Evolutionary conservation across 1,140 invertebrate genomes (phyloP), one percentile per base, ranked within the genome.

Genomic region (Drosophila kohkoa): DNA sequence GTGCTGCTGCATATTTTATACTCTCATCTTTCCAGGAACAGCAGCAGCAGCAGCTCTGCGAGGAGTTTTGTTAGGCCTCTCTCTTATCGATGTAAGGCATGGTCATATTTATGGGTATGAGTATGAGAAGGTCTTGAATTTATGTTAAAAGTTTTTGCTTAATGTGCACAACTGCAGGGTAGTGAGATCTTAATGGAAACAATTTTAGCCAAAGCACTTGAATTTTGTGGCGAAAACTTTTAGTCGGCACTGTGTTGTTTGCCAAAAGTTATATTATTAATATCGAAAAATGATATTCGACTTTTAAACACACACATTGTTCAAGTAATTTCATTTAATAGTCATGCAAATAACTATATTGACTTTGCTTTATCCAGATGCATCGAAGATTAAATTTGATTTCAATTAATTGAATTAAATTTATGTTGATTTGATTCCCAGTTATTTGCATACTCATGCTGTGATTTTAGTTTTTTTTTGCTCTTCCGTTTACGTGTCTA

Each of bases 71-170:
- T 13, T 48, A 13, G 49, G 62, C 55, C 38, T 66, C 55, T 75
- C 38, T 66, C 55, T 75, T 78, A 87, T 87, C 80, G 80, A 87
- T 69, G 80, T 63, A 45, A 25, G 71, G 55, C 68, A 67, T 66
- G 69, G n/a, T 38, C 68, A 74, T 88, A 87, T 87, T 88, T 80
- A 88, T 87, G 85, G 55, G 49, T 54, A 69, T 55, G 52, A 43
- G 54, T 60, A 72, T 49, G 51, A 41, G 51, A 10, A 54, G 68
- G 41, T 55, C 68, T 64, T 66, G 79, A 87, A 87, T 87, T 87
- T 88, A 88, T 87, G 83, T 80, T 28, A 5, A 87, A 88, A 89
- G 57, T 88, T 87, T 87, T 35, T 67, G 72, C 62, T 74, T 68
- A 87, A 87, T 82, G 79, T 79, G 71, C 82, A 60, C 59, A 75